Conservation (phyloP, 2,888 invertebrate genomes). For the Neoaliturus tenellus region DNA sequence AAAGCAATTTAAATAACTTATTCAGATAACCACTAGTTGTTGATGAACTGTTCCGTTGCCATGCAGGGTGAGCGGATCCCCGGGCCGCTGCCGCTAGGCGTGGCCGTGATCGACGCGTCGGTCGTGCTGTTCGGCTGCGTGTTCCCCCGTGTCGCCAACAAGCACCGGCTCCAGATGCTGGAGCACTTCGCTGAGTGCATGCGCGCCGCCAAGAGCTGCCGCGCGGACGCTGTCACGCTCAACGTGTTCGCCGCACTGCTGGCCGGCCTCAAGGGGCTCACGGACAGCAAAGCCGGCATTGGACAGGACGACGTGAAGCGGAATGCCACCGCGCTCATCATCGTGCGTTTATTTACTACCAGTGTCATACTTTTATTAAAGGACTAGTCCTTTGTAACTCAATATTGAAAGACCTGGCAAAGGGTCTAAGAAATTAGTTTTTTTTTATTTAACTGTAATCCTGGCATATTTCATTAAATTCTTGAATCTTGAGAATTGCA, state of each 20-base stretch:
- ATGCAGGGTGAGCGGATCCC: constrained; percentile 78
- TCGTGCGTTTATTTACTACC: too few relatives aligned
- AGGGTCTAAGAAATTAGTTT: too few relatives aligned
- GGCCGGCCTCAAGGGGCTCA: constrained; percentile 90
- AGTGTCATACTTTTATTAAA: too few relatives aligned
- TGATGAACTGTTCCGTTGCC: too few relatives aligned
- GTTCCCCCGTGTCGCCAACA: constrained; percentile 95
- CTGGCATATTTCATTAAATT: too few relatives aligned
- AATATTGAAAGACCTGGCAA: too few relatives aligned
- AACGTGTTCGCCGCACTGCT: constrained; percentile 97
- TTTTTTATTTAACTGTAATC: too few relatives aligned
- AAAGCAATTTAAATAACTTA: too few relatives aligned
- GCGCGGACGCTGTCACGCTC: constrained; percentile 97
- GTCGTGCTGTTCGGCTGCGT: constrained; percentile 95
- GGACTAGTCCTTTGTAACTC: too few relatives aligned
- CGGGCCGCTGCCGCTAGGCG: constrained; percentile 93
- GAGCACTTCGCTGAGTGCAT: constrained; percentile 98
- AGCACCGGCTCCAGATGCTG: constrained; percentile 97
- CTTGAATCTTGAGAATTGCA: too few relatives aligned
- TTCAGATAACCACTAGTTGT: too few relatives aligned
- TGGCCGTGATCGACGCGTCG: constrained; percentile 97
- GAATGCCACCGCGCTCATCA: constrained; percentile 86
- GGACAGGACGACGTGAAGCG: constrained; percentile 95
- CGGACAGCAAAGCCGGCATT: constrained; percentile 89
- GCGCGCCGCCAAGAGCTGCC: constrained; percentile 91